These are phyloP conservation scores for Mallotus villosus DNA, from an alignment of 2,797 vertebrate genomes.

Conservation along the genomic window DNA sequence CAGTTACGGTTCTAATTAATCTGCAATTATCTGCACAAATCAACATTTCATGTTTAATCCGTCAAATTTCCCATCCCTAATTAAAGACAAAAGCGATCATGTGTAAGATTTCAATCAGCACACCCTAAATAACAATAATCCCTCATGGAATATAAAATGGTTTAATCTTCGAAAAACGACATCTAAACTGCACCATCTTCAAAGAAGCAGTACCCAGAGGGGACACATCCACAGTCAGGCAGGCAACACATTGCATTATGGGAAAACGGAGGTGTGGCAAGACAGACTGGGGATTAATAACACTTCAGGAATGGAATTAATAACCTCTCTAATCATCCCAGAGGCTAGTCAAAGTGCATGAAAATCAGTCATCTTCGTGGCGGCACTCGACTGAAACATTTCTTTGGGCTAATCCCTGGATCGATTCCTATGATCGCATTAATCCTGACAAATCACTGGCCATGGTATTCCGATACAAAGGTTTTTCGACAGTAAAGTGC, in stretches of 20 bases:
- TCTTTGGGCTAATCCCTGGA: constrained; percentile 60
- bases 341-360: constrained; percentile 28
- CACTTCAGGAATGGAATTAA: constrained; percentile 22
- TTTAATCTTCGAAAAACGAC: constrained; percentile 39
- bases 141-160: constrained; percentile 33
- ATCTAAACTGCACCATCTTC: constrained; percentile 21
- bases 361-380: constrained; percentile 36
- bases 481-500: constrained; percentile 27
- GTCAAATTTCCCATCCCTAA: constrained; percentile 26
- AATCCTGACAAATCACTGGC: constrained; percentile 58
- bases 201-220: constrained; percentile 22
- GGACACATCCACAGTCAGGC: constrained; percentile 10
- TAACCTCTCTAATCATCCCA: constrained; percentile 32
- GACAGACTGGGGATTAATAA: constrained; percentile 39
- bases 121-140: constrained; percentile 53
- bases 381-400: constrained; percentile 33
- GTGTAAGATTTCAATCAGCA: constrained; percentile 45
- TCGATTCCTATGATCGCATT: constrained; percentile 56
- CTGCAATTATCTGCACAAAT: constrained; percentile 47
- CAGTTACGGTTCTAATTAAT: constrained; percentile 34
- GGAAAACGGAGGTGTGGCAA: constrained; percentile 28
- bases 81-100: constrained; percentile 53
- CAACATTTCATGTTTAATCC: constrained; percentile 53
- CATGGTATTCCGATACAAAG: constrained; percentile 46
- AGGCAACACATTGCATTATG: neutral